Conservation (phyloP, 2,797 vertebrate species). For the Chromobotia macracanthus region DNA sequence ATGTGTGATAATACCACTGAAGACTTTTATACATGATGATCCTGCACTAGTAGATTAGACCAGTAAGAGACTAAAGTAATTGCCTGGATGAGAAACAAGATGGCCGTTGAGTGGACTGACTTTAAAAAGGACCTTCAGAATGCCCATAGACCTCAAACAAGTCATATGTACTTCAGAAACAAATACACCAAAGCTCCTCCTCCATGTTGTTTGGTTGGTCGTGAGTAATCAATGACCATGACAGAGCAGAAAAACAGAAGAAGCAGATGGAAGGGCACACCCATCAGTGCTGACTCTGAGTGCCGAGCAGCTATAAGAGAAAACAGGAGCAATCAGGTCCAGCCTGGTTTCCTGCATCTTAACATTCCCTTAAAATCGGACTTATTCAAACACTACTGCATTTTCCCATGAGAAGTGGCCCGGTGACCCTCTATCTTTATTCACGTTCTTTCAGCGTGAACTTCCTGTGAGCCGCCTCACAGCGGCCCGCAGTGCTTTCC, state of each 20-base stretch:
- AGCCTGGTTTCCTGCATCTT: conserved; percentile 33
- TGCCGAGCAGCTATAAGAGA: no score
- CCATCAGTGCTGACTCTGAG: conserved; percentile 61
- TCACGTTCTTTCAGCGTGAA: not conserved
- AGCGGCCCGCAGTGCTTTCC: conserved; percentile 38
- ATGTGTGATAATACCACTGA: no score
- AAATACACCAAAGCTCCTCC: not conserved
- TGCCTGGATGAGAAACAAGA: no score
- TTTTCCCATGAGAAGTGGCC: conserved; percentile 50
- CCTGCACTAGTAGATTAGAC: no score
- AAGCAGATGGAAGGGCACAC: conserved; percentile 66
- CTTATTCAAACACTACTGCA: conserved; percentile 54
- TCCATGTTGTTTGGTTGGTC: conserved; percentile 8
- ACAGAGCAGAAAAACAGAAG: conserved; percentile 38
- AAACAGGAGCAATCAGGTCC: no score
- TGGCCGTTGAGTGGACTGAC: no score
- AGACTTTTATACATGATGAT: no score
- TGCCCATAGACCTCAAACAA: no score
- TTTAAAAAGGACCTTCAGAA: no score
- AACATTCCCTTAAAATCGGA: conserved; percentile 21
- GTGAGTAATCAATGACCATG: conserved; percentile 21
- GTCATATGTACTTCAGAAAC: not conserved
- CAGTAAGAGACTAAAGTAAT: no score
- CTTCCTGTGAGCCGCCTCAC: conserved; percentile 42
- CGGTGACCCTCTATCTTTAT: conserved; percentile 1